These are phyloP conservation scores for Serrognathus titanus DNA, from an alignment of 2,888 invertebrate genomes.

Conservation along the genomic window DNA sequence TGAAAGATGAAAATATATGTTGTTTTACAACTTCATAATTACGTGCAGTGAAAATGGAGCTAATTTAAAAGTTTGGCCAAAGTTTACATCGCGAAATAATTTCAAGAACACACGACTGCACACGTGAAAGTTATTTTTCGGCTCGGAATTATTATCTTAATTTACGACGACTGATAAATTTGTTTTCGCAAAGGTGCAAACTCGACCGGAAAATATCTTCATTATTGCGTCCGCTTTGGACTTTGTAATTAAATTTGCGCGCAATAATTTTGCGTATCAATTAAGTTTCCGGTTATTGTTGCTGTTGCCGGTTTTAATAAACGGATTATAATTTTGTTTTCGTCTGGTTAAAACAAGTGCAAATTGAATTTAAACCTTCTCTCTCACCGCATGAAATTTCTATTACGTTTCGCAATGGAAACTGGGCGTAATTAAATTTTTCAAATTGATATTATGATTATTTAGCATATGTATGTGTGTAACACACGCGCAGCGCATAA, in stretches of 20 bases:
- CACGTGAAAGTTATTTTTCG: too few relatives aligned
- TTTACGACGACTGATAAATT: too few relatives aligned
- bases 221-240: neutral
- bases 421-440: neutral
- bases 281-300: constrained; percentile 1
- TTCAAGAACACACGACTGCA: too few relatives aligned
- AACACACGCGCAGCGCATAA: neutral
- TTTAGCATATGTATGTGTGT: neutral
- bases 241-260: neutral
- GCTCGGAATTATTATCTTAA: too few relatives aligned
- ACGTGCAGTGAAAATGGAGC: neutral
- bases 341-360: neutral
- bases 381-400: neutral
- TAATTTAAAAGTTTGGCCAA: neutral
- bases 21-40: neutral
- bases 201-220: too few relatives aligned
- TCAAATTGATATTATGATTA: neutral
- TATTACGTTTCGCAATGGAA: neutral
- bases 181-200: too few relatives aligned
- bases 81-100: neutral
- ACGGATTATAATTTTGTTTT: constrained; percentile 1
- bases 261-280: constrained; percentile 2
- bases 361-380: neutral
- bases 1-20: neutral
- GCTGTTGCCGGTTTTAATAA: neutral